These are phyloP conservation scores for Tarsius wallacei DNA, from an alignment of 2,797 vertebrate genomes.

Conservation along the genomic window DNA sequence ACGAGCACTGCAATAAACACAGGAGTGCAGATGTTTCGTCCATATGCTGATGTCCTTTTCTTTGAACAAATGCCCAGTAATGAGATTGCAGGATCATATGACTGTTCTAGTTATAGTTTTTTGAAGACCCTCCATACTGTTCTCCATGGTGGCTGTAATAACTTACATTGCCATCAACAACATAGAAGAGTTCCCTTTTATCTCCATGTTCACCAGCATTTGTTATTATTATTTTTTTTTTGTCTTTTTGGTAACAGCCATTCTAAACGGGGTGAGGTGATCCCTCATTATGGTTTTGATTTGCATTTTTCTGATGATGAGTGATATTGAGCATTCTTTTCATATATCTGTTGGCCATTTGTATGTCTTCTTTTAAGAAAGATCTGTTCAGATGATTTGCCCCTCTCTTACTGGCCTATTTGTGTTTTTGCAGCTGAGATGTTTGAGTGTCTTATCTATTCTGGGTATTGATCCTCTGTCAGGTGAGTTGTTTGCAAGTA, in stretches of 20 bases:
- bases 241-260: background rate
- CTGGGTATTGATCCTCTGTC: background rate
- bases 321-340: background rate
- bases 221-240: background rate
- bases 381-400: background rate
- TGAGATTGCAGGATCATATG: background rate
- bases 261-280: background rate
- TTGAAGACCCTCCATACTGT: background rate
- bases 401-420: background rate
- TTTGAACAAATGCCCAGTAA: background rate
- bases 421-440: background rate
- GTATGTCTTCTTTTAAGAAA: background rate
- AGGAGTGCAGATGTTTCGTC: background rate
- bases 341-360: background rate
- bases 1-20: background rate
- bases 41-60: background rate
- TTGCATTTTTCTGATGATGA: background rate
- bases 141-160: background rate
- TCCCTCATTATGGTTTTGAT: background rate
- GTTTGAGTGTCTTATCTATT: background rate
- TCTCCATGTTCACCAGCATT: background rate
- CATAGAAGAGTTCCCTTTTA: background rate
- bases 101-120: background rate
- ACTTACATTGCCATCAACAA: too few relatives aligned
- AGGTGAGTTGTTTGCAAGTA: background rate